Conservation (phyloP, 2,888 invertebrate genomes). For the Chrysomela aeneicollis region DNA sequence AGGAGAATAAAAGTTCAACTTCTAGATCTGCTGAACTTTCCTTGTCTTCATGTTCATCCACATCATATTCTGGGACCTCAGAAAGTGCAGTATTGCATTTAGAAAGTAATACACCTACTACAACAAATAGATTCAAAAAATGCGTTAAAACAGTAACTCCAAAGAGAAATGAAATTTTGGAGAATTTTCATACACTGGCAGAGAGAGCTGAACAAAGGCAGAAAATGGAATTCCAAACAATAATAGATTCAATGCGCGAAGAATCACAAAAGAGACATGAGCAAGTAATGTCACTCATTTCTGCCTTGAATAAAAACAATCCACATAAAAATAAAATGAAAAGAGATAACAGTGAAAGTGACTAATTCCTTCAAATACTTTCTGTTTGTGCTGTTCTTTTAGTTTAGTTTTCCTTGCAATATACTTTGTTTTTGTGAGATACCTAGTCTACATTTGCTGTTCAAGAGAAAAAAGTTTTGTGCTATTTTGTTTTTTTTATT, state of each 20-base stretch:
- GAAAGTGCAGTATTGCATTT: not conserved
- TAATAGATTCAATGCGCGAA: not conserved
- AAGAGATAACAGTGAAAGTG: conserved; percentile 5
- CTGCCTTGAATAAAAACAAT: not conserved
- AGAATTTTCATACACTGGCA: too few relatives aligned
- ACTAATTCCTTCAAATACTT: conserved; percentile 1
- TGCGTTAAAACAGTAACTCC: not conserved
- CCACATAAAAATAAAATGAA: not conserved
- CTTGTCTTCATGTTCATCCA: too few relatives aligned
- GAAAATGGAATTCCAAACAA: conserved; percentile 5
- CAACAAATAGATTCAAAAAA: not conserved
- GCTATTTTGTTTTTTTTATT: too few relatives aligned
- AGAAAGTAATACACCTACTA: not conserved
- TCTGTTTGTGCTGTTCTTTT: conserved; percentile 4
- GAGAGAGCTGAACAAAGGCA: too few relatives aligned
- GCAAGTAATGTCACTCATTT: conserved; percentile 1
- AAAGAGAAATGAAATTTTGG: conserved; percentile 16
- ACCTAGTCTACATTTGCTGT: too few relatives aligned
- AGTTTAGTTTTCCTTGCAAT: not conserved
- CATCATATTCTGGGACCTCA: too few relatives aligned
- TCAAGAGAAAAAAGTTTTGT: too few relatives aligned
- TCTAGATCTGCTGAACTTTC: too few relatives aligned
- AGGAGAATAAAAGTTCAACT: too few relatives aligned
- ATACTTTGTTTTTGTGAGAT: too few relatives aligned
- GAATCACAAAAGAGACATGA: conserved; percentile 7